phyloP scores from a whole-genome alignment of 2,113 vertebrate genomes.

The Pluvianellus socialis region DNA sequence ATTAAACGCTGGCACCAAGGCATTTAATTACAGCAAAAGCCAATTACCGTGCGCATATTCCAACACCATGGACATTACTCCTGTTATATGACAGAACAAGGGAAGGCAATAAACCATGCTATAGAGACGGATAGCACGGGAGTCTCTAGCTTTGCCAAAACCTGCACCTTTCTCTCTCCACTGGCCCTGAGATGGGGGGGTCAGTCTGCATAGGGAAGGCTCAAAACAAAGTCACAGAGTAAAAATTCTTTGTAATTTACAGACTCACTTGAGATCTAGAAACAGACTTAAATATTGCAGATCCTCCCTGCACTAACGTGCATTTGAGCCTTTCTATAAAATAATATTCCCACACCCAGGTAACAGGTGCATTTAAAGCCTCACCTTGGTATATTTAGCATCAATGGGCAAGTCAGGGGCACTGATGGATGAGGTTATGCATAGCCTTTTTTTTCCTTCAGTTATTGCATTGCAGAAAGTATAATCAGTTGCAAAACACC shows the following conservation, averaged over 20 bases:
- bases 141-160: neutral
- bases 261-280: neutral
- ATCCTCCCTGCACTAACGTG: neutral
- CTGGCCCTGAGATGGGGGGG: neutral
- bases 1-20: slow-evolving; percentile 63
- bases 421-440: neutral
- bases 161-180: neutral
- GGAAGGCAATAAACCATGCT: neutral
- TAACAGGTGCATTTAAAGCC: neutral
- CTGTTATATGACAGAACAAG: neutral
- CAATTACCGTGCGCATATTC: slow-evolving; percentile 42
- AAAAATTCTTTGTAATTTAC: neutral
- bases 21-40: slow-evolving; percentile 67
- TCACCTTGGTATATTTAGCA: neutral
- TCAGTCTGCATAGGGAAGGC: neutral
- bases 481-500: slow-evolving; percentile 16
- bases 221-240: neutral
- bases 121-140: neutral
- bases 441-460: neutral
- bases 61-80: neutral
- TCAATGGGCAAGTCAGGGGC: neutral
- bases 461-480: slow-evolving; percentile 23
- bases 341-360: neutral
- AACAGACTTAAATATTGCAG: neutral
- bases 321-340: neutral